These are phyloP conservation scores for Siniperca obscura DNA, from an alignment of 2,797 vertebrate genomes.

Conservation along the genomic window DNA sequence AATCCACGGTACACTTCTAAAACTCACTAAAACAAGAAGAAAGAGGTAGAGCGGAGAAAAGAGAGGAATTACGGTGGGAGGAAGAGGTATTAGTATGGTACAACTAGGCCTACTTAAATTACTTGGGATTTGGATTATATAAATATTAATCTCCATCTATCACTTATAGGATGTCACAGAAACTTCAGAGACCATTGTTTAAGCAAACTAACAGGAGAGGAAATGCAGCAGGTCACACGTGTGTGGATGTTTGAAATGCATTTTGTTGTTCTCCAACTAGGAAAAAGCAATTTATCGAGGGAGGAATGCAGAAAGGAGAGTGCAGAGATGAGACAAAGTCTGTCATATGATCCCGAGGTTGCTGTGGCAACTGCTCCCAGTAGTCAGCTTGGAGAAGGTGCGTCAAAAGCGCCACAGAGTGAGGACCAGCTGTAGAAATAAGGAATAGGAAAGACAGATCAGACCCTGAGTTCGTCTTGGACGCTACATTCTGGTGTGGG, in stretches of 20 bases:
- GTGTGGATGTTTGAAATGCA: background rate
- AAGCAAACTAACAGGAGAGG: background rate
- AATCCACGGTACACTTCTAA: background rate
- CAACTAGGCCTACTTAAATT: background rate
- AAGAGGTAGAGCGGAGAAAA: background rate
- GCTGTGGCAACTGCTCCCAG: slow-evolving; percentile 77
- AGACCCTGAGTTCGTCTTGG: background rate
- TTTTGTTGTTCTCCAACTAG: slow-evolving; percentile 6
- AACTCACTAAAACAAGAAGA: background rate
- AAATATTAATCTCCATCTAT: slow-evolving; percentile 1
- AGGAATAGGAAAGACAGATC: slow-evolving; percentile 13
- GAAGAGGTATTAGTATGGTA: background rate
- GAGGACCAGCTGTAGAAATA: slow-evolving; percentile 21
- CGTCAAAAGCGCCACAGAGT: slow-evolving; percentile 55
- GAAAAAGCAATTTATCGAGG: slow-evolving; percentile 17
- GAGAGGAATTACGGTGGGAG: background rate
- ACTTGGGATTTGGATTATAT: slow-evolving; percentile 5
- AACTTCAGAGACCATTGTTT: slow-evolving; percentile 3
- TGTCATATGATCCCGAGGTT: slow-evolving; percentile 78
- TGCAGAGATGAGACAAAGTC: slow-evolving; percentile 52
- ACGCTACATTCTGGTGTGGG: background rate
- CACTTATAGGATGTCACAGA: background rate
- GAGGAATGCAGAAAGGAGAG: slow-evolving; percentile 36
- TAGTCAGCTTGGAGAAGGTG: slow-evolving; percentile 55
- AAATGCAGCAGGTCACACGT: background rate